phyloP scores from a whole-genome alignment of 64 coral and sea anemone genomes.

The Montipora capricornis region DNA sequence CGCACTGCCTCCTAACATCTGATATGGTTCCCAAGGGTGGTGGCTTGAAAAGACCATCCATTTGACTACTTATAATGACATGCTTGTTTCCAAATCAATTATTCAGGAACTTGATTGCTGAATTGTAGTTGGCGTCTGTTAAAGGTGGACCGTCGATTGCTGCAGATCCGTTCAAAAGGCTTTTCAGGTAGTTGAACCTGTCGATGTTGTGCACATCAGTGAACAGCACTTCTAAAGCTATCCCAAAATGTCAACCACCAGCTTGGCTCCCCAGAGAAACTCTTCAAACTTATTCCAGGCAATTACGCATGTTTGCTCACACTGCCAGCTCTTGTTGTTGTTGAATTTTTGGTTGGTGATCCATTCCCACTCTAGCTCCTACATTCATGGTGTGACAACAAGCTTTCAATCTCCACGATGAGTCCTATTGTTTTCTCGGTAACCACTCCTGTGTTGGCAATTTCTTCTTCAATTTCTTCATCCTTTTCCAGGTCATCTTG shows the following conservation, averaged over 20 bases:
- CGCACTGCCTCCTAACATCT: too few relatives aligned
- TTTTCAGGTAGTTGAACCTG: conserved; percentile 67
- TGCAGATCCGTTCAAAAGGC: not conserved
- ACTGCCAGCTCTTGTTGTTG: too few relatives aligned
- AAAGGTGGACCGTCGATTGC: too few relatives aligned
- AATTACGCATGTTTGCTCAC: too few relatives aligned
- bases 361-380: too few relatives aligned
- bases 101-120: conserved; percentile 12
- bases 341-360: too few relatives aligned
- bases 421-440: too few relatives aligned
- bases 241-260: conserved; percentile 54
- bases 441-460: not conserved
- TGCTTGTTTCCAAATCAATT: conserved; percentile 52
- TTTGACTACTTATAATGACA: conserved; percentile 63
- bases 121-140: too few relatives aligned
- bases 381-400: too few relatives aligned
- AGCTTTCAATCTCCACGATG: too few relatives aligned
- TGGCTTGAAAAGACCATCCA: conserved; percentile 60
- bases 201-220: conserved; percentile 16
- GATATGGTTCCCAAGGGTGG: too few relatives aligned
- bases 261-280: conserved; percentile 26
- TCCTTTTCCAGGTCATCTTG: not conserved
- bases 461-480: conserved; percentile 8
- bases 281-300: too few relatives aligned
- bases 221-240: conserved; percentile 34